Evolutionary conservation across 1,140 invertebrate species (phyloP).

Genomic region (Drosophila ogumai): DNA sequence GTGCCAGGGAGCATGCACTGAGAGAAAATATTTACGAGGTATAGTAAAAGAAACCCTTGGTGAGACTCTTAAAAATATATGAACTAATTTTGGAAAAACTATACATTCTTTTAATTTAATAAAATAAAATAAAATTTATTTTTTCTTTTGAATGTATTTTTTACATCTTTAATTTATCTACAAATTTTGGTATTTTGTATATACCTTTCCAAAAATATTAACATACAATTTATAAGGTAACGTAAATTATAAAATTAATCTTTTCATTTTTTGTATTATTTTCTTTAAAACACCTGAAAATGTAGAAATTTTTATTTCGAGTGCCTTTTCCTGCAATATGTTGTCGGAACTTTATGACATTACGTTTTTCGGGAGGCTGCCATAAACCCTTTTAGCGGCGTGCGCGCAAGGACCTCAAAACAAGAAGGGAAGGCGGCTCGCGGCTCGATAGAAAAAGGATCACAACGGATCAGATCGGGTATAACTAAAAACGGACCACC

Average conservation of each 20-base stretch:
- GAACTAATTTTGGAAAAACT: too few species aligned
- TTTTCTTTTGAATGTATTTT: background rate
- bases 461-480: constrained; percentile 7
- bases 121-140: too few species aligned
- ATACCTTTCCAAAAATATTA: too few species aligned
- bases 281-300: background rate
- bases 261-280: background rate
- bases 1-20: background rate
- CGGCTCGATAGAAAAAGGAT: constrained; percentile 8
- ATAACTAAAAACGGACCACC: constrained; percentile 59
- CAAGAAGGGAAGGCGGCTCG: constrained; percentile 36
- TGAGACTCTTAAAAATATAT: too few species aligned
- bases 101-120: too few species aligned
- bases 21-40: background rate
- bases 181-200: too few species aligned
- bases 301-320: background rate
- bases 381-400: constrained; percentile 75
- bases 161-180: too few species aligned
- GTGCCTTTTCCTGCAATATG: constrained; percentile 26
- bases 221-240: too few species aligned
- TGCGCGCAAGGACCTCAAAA: constrained; percentile 47
- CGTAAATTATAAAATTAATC: too few species aligned
- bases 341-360: constrained; percentile 57
- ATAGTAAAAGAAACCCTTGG: too few species aligned
- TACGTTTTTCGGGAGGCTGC: constrained; percentile 68